Evolutionary conservation across 2,113 vertebrate species (phyloP).

Genomic region (Cricetomys ansorgei): DNA sequence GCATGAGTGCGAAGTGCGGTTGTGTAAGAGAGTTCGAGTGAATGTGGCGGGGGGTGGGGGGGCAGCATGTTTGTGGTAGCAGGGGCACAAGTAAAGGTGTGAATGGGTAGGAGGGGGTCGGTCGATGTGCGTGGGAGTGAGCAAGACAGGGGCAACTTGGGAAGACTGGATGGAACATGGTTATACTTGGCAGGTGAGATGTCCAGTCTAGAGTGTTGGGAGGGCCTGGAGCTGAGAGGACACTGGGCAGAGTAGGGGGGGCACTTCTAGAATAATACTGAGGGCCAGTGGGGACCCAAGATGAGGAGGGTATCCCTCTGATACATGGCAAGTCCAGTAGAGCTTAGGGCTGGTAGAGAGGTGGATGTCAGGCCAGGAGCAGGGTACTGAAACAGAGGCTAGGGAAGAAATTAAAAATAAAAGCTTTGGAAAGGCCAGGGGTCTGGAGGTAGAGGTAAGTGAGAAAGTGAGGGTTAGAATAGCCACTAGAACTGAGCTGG

Average conservation of each 20-base stretch:
- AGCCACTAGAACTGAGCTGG: not conserved
- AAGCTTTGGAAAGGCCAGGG: not conserved
- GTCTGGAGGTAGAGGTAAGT: not conserved
- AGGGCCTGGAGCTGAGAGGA: not conserved
- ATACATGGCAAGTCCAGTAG: not conserved
- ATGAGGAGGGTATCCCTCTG: not conserved
- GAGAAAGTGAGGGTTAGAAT: not conserved
- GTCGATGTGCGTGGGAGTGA: not conserved
- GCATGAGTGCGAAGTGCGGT: not conserved
- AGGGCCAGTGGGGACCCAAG: not conserved
- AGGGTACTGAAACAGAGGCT: not conserved
- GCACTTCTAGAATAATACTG: slow-evolving; percentile 51
- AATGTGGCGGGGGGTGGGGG: not conserved
- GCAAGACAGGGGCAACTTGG: not conserved
- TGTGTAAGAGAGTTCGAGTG: not conserved
- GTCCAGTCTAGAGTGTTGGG: not conserved
- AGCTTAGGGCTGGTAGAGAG: not conserved
- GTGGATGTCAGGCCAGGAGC: not conserved
- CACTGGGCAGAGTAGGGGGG: too few relatives aligned
- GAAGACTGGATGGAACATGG: not conserved
- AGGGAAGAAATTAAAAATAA: not conserved
- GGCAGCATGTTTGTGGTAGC: not conserved
- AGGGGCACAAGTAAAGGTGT: not conserved
- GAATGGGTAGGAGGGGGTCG: not conserved
- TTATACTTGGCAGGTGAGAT: not conserved